Percentiles rank a stretch among this genome's conserved stretches.
Evolutionary conservation across 2,888 invertebrate species (phyloP).

Genomic region (Terebella lapidaria): DNA sequence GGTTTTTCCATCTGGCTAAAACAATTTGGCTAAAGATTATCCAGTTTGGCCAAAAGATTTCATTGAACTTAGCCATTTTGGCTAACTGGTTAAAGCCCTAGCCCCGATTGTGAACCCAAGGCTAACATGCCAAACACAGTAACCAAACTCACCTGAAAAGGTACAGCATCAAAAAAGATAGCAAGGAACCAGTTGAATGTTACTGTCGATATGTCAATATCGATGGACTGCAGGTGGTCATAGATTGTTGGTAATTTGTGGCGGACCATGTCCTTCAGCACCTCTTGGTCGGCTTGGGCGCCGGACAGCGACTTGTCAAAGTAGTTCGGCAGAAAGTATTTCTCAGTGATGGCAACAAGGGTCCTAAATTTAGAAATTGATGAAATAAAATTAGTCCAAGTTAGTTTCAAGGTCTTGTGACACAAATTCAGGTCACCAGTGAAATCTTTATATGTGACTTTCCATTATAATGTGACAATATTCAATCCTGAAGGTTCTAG

Average conservation of each 20-base stretch:
- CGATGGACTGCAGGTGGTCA: conserved; percentile 53
- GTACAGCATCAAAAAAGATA: conserved; percentile 58
- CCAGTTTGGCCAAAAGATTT: too few relatives aligned
- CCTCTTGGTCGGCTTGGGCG: conserved; percentile 57
- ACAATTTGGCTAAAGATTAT: too few relatives aligned
- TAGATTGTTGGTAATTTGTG: conserved; percentile 54
- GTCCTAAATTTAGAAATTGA: conserved; percentile 42
- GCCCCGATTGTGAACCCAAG: too few relatives aligned
- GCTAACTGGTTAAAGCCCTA: too few relatives aligned
- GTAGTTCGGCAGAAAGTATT: conserved; percentile 56
- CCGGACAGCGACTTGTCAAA: conserved; percentile 57
- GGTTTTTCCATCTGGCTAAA: too few relatives aligned
- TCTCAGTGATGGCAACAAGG: conserved; percentile 58
- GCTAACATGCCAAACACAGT: background rate
- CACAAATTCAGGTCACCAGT: too few relatives aligned
- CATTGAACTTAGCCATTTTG: too few relatives aligned
- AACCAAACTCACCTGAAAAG: conserved; percentile 53
- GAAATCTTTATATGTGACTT: too few relatives aligned
- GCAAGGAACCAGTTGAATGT: conserved; percentile 59
- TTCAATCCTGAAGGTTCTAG: too few relatives aligned
- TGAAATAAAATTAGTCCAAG: too few relatives aligned
- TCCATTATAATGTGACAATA: too few relatives aligned
- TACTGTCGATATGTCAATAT: conserved; percentile 58
- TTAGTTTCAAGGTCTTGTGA: too few relatives aligned
- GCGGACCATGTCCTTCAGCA: conserved; percentile 56